Conservation (phyloP, 2,113 vertebrate species). For the Nannobrachium achirus region DNA sequence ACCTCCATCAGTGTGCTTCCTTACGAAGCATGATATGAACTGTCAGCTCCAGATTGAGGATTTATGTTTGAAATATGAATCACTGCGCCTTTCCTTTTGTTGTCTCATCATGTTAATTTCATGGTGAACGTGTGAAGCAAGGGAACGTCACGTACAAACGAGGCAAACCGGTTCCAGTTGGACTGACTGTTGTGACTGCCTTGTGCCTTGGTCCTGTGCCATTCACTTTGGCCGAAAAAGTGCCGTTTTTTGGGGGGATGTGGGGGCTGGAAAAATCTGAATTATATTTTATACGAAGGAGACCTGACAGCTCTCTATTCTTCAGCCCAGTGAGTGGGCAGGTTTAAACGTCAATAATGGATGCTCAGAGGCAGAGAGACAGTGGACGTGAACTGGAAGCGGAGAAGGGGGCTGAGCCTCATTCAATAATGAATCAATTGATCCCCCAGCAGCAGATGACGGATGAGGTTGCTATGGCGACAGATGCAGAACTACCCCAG, state of each 20-base stretch:
- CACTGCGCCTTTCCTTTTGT: not conserved
- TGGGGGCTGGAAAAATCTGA: conserved; percentile 25
- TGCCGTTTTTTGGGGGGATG: not conserved
- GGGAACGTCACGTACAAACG: conserved; percentile 24
- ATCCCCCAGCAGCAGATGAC: conserved; percentile 73
- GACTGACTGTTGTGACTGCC: not conserved
- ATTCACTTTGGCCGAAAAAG: conserved; percentile 23
- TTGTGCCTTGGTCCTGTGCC: not conserved
- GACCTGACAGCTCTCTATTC: conserved; percentile 59
- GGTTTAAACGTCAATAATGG: conserved; percentile 71
- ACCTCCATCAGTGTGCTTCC: not conserved
- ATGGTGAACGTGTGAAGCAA: not conserved
- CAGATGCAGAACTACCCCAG: conserved; percentile 68
- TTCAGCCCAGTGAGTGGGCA: conserved; percentile 63
- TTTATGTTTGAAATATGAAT: not conserved
- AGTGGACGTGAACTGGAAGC: conserved; percentile 76
- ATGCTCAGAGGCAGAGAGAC: conserved; percentile 67
- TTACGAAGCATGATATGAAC: not conserved
- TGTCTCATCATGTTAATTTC: not conserved
- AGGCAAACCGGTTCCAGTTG: not conserved
- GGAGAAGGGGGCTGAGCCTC: conserved; percentile 66
- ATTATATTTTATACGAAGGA: conserved; percentile 41
- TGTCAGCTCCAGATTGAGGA: conserved; percentile 1
- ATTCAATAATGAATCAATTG: conserved; percentile 81
- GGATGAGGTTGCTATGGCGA: conserved; percentile 75